phyloP scores from a whole-genome alignment of 30 jellyfish, hydroid and myxozoan species.

The Clytia hemisphaerica region DNA sequence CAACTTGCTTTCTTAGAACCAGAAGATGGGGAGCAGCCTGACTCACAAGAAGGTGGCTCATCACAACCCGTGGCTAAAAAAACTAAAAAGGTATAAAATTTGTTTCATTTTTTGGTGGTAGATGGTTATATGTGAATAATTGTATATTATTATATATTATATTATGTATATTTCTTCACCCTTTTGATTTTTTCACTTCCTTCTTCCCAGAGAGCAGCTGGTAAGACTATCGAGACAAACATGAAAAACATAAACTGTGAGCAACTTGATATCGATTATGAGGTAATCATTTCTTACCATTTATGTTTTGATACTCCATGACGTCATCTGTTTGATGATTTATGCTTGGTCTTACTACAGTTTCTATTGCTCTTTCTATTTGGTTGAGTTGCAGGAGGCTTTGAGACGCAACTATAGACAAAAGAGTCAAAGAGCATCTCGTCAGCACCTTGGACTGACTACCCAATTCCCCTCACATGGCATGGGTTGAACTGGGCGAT shows the following conservation, averaged over 20 bases:
- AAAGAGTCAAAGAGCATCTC: too few relatives aligned
- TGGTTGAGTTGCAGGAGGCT: too few relatives aligned
- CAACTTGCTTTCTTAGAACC: not conserved
- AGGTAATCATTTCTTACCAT: constrained; percentile 26
- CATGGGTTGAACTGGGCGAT: too few relatives aligned
- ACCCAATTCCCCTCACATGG: too few relatives aligned
- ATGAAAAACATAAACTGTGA: constrained; percentile 63
- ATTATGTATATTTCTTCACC: too few relatives aligned
- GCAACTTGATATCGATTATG: constrained; percentile 64
- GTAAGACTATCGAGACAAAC: constrained; percentile 74
- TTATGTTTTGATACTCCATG: not conserved
- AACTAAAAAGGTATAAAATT: constrained; percentile 25
- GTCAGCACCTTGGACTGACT: too few relatives aligned
- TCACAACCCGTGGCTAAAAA: constrained; percentile 23
- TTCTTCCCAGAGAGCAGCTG: constrained; percentile 41
- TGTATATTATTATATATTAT: too few relatives aligned
- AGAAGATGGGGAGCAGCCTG: not conserved
- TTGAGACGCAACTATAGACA: too few relatives aligned
- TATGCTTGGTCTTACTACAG: too few relatives aligned
- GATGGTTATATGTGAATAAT: too few relatives aligned
- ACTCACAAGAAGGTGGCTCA: constrained; percentile 12
- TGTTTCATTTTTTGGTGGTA: too few relatives aligned
- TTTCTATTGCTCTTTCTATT: too few relatives aligned
- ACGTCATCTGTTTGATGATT: not conserved
- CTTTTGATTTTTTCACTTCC: not conserved